These are phyloP conservation scores for Andrena cerasifolii DNA, from an alignment of 1,140 invertebrate genomes.

Conservation along the genomic window DNA sequence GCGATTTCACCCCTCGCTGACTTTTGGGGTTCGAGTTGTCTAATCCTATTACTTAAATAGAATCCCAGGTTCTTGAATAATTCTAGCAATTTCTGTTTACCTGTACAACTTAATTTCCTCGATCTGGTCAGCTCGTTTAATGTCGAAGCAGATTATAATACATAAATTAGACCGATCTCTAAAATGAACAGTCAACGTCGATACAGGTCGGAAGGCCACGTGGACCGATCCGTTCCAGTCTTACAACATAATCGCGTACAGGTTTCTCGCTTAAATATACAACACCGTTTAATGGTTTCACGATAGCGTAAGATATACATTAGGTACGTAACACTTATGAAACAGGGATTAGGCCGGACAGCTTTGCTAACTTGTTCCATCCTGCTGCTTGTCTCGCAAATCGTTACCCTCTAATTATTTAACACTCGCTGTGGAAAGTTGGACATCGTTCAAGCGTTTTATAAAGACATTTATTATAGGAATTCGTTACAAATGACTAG, in stretches of 20 bases:
- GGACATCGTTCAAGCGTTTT: neutral
- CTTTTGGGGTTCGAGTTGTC: neutral
- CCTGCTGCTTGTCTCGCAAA: neutral
- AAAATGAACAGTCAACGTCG: conserved; percentile 20
- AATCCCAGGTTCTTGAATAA: no score
- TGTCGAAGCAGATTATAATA: no score
- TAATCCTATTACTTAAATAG: no score
- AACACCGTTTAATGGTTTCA: conserved; percentile 25
- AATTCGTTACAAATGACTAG: neutral
- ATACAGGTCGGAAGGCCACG: conserved; percentile 29
- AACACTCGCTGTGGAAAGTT: no score
- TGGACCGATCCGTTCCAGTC: conserved; percentile 32
- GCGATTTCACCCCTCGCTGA: neutral
- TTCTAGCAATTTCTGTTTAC: no score
- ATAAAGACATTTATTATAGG: neutral
- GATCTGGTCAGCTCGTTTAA: no score
- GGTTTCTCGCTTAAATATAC: conserved; percentile 9
- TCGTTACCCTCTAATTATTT: neutral
- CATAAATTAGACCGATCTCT: conserved; percentile 16
- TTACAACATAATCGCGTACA: conserved; percentile 39
- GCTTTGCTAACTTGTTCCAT: conserved; percentile 35
- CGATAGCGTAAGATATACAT: conserved; percentile 34
- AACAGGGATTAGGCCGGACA: conserved; percentile 71
- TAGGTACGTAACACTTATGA: conserved; percentile 66
- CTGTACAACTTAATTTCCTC: no score